A percentile compares a stretch with the other conserved stretches of the same genome.
These are phyloP conservation scores for Eulemur rufifrons DNA, from an alignment of 2,113 vertebrate genomes.

Conservation along the genomic window DNA sequence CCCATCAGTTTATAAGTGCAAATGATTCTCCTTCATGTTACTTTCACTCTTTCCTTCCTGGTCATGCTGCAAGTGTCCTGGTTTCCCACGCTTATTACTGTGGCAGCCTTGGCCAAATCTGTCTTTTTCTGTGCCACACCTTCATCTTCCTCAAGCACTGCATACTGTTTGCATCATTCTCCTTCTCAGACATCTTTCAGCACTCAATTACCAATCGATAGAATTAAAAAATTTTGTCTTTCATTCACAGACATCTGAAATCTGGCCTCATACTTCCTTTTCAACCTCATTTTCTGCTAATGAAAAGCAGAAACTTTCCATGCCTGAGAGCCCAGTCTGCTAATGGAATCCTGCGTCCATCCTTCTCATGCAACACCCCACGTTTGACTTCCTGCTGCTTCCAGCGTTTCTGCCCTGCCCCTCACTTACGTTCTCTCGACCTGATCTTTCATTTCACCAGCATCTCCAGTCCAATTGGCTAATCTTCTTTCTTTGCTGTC, in stretches of 20 bases:
- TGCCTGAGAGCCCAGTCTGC: background rate
- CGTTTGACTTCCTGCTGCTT: background rate
- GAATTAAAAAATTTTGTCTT: slow-evolving; percentile 11
- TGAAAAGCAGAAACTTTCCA: background rate
- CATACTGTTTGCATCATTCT: background rate
- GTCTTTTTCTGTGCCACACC: background rate
- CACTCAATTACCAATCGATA: background rate
- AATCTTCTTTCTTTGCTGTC: background rate
- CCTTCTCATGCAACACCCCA: background rate
- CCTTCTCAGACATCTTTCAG: background rate
- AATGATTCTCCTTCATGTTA: background rate
- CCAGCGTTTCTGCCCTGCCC: background rate
- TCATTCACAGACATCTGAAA: background rate
- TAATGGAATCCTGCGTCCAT: background rate
- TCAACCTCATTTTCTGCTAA: background rate
- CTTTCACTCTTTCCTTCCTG: background rate
- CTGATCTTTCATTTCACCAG: background rate
- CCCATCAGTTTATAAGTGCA: background rate
- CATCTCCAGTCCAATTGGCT: background rate
- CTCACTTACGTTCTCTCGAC: background rate
- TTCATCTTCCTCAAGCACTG: background rate
- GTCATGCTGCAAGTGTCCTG: background rate
- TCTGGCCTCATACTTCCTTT: slow-evolving; percentile 19
- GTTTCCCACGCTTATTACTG: background rate
- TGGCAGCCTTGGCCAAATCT: background rate